phyloP scores from a whole-genome alignment of 2,888 invertebrate genomes.

The Lithophane leautieri region DNA sequence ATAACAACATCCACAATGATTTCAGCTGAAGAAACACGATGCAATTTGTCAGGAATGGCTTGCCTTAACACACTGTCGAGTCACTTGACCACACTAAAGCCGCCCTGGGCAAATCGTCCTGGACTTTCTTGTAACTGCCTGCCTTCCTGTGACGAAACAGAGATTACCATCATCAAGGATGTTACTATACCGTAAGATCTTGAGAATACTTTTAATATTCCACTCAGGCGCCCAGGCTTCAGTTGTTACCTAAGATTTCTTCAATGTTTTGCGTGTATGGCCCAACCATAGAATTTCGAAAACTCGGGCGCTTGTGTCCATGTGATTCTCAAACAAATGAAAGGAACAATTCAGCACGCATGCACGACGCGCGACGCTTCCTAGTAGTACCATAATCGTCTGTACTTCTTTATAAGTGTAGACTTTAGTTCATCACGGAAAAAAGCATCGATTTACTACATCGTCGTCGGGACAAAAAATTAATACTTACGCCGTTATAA shows the following conservation, averaged over 20 bases:
- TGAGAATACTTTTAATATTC: background rate
- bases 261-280: too few species aligned
- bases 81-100: conserved; percentile 92
- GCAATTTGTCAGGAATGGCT: conserved; percentile 92
- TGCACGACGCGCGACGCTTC: background rate
- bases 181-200: conserved; percentile 77
- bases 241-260: too few species aligned
- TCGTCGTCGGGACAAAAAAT: background rate
- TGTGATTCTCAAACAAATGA: background rate
- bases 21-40: conserved; percentile 87
- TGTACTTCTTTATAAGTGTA: background rate
- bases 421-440: background rate
- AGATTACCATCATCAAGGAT: conserved; percentile 91
- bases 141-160: conserved; percentile 93
- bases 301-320: background rate
- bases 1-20: conserved; percentile 1
- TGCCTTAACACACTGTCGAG: conserved; percentile 91
- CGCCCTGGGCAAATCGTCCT: conserved; percentile 91
- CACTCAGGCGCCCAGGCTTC: too few species aligned
- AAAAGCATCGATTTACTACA: background rate
- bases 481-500: background rate
- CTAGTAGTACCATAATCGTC: background rate
- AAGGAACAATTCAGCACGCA: background rate
- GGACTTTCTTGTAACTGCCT: conserved; percentile 93
- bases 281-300: rapidly evolving